Evolutionary conservation across 1,140 invertebrate genomes (phyloP).

Genomic region (Trachelipus rathkii): DNA sequence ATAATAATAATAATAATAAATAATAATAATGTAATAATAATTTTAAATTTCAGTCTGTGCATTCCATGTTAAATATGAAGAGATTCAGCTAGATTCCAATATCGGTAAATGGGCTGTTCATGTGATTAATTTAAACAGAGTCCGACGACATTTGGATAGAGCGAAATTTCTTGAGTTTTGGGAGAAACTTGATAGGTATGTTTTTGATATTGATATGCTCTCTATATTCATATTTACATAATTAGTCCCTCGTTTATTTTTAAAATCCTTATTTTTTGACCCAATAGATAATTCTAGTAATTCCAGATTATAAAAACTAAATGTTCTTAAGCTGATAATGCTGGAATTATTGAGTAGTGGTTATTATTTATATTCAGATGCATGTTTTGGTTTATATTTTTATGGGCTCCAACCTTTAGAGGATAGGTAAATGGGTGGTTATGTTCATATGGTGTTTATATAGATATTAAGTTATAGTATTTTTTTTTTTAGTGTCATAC

Average conservation of each 20-base stretch:
- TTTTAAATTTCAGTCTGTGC: conserved; percentile 72
- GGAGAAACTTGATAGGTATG: conserved; percentile 91
- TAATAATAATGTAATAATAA: conserved; percentile 16
- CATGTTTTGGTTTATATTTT: background rate
- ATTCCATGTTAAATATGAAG: conserved; percentile 96
- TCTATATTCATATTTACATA: background rate
- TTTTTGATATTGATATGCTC: conserved; percentile 38
- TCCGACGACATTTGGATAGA: conserved; percentile 92
- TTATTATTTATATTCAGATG: background rate
- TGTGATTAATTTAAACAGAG: conserved; percentile 83
- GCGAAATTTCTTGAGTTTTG: conserved; percentile 93
- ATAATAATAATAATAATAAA: too few species aligned
- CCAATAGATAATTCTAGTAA: background rate
- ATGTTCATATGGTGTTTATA: too few species aligned
- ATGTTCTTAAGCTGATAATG: background rate
- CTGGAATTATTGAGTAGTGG: background rate
- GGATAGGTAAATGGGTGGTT: too few species aligned
- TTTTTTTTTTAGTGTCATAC: too few species aligned
- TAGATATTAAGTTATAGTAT: too few species aligned
- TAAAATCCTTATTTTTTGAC: conserved; percentile 26
- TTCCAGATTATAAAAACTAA: background rate
- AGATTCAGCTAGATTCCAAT: conserved; percentile 89
- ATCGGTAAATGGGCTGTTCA: conserved; percentile 94
- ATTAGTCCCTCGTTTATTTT: conserved; percentile 2
- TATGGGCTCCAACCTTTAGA: too few species aligned